Conservation (phyloP, 2,888 invertebrate genomes). For the Drosophila mimetica region DNA sequence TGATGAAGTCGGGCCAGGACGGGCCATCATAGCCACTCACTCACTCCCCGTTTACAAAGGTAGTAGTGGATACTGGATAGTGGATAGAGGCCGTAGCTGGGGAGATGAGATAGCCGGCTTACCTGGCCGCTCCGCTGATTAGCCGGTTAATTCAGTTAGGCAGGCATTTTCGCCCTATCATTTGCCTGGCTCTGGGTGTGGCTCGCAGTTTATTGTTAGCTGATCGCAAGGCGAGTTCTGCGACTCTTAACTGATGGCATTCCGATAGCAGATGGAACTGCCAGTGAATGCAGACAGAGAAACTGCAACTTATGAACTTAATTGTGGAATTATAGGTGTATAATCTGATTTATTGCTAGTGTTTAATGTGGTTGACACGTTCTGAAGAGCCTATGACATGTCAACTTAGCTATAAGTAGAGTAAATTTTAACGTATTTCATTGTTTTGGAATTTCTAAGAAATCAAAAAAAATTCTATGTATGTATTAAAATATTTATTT, state of each 20-base stretch:
- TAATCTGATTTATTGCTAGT: no score
- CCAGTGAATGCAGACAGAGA: constrained; percentile 12
- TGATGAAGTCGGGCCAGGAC: constrained; percentile 41
- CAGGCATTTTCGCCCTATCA: constrained; percentile 57
- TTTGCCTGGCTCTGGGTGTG: constrained; percentile 63
- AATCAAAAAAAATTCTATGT: no score
- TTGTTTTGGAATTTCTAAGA: no score
- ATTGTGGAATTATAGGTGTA: no score
- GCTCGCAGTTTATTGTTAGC: constrained; percentile 52
- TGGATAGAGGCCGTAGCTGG: background rate
- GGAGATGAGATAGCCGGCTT: constrained; percentile 2
- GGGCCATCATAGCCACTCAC: constrained; percentile 51
- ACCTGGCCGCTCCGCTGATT: constrained; percentile 58
- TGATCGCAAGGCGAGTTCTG: constrained; percentile 40
- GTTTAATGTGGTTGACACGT: no score
- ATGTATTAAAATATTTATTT: no score
- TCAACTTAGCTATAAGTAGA: no score
- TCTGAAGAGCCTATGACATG: no score
- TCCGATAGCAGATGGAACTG: constrained; percentile 22
- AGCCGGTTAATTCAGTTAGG: constrained; percentile 64
- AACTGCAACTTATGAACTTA: background rate
- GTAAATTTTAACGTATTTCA: no score
- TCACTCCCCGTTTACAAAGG: constrained; percentile 24
- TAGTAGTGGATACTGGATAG: constrained; percentile 21
- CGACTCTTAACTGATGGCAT: constrained; percentile 29